phyloP scores from a whole-genome alignment of 2,888 invertebrate species.

The Pteria penguin region DNA sequence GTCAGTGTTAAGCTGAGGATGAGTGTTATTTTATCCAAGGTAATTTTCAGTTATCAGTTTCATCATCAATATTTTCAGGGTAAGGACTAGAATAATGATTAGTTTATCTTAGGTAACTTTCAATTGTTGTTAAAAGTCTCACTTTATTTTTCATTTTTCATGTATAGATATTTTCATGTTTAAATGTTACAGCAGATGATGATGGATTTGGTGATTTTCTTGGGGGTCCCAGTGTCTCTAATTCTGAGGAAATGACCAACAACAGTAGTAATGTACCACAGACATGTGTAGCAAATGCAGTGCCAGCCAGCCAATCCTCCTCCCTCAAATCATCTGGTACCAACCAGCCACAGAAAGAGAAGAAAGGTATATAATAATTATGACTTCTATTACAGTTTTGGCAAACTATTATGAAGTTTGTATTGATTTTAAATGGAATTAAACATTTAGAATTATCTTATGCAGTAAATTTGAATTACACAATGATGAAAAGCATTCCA shows the following conservation, averaged over 20 bases:
- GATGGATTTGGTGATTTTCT: constrained; percentile 76
- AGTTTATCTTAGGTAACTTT: too few relatives aligned
- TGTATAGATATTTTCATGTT: neutral
- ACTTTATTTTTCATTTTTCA: too few relatives aligned
- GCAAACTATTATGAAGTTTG: neutral
- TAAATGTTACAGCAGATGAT: constrained; percentile 46
- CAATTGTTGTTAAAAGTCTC: too few relatives aligned
- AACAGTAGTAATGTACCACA: neutral
- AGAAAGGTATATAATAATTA: constrained; percentile 40
- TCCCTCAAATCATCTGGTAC: too few relatives aligned
- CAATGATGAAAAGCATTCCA: too few relatives aligned
- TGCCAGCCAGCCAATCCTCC: neutral
- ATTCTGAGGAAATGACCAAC: neutral
- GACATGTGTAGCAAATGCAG: neutral
- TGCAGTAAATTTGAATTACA: too few relatives aligned
- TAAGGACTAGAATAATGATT: too few relatives aligned
- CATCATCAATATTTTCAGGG: too few relatives aligned
- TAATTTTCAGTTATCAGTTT: too few relatives aligned
- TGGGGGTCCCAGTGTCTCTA: constrained; percentile 55
- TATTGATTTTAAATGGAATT: neutral
- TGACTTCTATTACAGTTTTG: neutral
- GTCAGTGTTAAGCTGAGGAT: too few relatives aligned
- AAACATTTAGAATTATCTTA: neutral
- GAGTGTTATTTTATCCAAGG: too few relatives aligned
- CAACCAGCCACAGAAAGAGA: constrained; percentile 21